These are phyloP conservation scores for Troides helena DNA, from an alignment of 2,888 invertebrate species.

Conservation along the genomic window DNA sequence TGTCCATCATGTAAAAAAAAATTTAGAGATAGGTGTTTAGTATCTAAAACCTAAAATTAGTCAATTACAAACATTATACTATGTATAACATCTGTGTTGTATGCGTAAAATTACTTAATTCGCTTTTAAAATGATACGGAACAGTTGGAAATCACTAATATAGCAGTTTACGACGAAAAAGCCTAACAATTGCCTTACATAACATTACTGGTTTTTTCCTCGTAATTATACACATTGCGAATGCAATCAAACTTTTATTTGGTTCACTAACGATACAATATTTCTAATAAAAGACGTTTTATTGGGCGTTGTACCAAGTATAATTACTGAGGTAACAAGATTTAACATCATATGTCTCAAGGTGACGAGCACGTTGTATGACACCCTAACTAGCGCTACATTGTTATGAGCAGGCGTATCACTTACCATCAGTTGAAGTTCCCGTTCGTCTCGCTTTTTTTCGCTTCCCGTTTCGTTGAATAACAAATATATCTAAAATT, in stretches of 20 bases:
- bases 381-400: too few relatives aligned
- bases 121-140: background rate
- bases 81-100: background rate
- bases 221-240: background rate
- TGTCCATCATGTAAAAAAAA: background rate
- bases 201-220: background rate
- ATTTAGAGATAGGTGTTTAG: background rate
- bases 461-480: too few relatives aligned
- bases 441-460: too few relatives aligned
- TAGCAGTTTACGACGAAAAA: background rate
- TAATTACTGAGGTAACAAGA: too few relatives aligned
- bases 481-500: too few relatives aligned
- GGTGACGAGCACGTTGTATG: too few relatives aligned
- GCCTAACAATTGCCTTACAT: constrained; percentile 8
- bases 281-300: too few relatives aligned
- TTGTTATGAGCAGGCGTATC: too few relatives aligned
- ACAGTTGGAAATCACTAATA: background rate
- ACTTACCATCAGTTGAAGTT: too few relatives aligned
- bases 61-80: background rate
- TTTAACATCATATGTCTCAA: too few relatives aligned
- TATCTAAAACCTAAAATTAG: background rate
- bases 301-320: background rate
- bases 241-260: constrained; percentile 1
- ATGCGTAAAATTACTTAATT: background rate
- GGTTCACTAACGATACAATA: background rate